A percentile compares a stretch with the other conserved stretches of the same genome.
phyloP scores from a whole-genome alignment of 2,888 invertebrate genomes.

The Lutraria lutraria region DNA sequence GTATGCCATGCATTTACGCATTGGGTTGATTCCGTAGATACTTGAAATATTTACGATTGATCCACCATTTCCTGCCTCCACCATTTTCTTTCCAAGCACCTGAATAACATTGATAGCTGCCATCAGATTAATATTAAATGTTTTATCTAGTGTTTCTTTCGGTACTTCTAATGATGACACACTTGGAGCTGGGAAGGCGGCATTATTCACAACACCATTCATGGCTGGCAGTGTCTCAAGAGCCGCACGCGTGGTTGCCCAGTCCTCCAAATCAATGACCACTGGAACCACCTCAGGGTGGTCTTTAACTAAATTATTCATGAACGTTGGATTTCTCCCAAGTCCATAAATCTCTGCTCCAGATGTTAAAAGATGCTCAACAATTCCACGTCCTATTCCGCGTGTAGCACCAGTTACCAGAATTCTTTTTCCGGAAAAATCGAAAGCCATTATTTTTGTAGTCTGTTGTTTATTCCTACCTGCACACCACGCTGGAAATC shows the following conservation, averaged over 20 bases:
- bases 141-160: slow-evolving; percentile 91
- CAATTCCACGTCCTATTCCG: slow-evolving; percentile 93
- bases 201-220: slow-evolving; percentile 96
- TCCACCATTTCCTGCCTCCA: slow-evolving; percentile 91
- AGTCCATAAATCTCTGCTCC: slow-evolving; percentile 94
- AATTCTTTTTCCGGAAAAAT: slow-evolving; percentile 90
- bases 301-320: slow-evolving; percentile 89
- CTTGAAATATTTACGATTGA: slow-evolving; percentile 95
- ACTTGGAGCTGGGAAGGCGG: slow-evolving; percentile 91
- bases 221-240: slow-evolving; percentile 90
- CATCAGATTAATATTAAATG: slow-evolving; percentile 92
- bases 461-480: background rate
- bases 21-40: slow-evolving; percentile 89
- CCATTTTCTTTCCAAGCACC: slow-evolving; percentile 91
- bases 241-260: slow-evolving; percentile 91
- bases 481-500: no score
- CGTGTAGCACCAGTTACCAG: slow-evolving; percentile 95
- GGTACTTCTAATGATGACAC: slow-evolving; percentile 91
- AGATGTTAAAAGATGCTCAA: slow-evolving; percentile 90
- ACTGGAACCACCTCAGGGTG: slow-evolving; percentile 85
- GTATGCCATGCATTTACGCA: slow-evolving; percentile 92
- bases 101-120: slow-evolving; percentile 93
- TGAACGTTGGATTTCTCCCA: slow-evolving; percentile 90
- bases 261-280: slow-evolving; percentile 91
- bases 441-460: slow-evolving; percentile 51